These are phyloP conservation scores for Hycleus phaleratus DNA, from an alignment of 1,140 invertebrate species.

Conservation along the genomic window DNA sequence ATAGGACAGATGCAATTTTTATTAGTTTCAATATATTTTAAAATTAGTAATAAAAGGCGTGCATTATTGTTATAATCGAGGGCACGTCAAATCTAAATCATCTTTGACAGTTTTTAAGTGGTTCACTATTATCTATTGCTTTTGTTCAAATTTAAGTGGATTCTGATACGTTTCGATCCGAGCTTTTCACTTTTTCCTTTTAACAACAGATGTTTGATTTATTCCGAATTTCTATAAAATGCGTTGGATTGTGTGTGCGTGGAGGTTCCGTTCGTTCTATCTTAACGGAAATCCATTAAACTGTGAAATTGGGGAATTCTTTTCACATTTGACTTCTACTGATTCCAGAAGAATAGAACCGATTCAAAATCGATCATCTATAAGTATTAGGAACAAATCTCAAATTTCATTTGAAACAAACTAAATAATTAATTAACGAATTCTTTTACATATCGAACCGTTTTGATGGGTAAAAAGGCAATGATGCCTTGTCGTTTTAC, in stretches of 20 bases:
- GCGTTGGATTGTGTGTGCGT: too few species aligned
- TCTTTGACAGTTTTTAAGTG: constrained; percentile 24
- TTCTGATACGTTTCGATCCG: constrained; percentile 18
- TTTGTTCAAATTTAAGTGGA: constrained; percentile 30
- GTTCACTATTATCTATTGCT: neutral
- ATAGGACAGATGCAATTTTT: constrained; percentile 23
- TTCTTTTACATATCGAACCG: neutral
- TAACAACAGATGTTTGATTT: constrained; percentile 20
- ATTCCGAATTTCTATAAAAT: neutral
- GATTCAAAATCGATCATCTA: too few species aligned
- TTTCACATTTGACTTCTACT: neutral
- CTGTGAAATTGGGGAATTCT: constrained; percentile 12
- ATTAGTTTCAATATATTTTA: constrained; percentile 19
- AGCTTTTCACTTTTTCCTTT: too few species aligned
- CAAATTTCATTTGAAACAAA: too few species aligned
- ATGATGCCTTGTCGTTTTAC: constrained; percentile 16
- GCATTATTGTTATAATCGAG: constrained; percentile 6
- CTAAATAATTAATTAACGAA: too few species aligned
- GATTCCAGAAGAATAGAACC: neutral
- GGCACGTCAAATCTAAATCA: constrained; percentile 23
- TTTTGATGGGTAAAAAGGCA: neutral
- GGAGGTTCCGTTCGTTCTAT: neutral
- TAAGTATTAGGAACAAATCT: too few species aligned
- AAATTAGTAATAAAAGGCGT: constrained; percentile 22
- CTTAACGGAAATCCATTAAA: constrained; percentile 10